A percentile compares a stretch with the other conserved stretches of the same genome.
phyloP scores from a whole-genome alignment of 2,113 vertebrate species.

The Toxostoma redivivum region DNA sequence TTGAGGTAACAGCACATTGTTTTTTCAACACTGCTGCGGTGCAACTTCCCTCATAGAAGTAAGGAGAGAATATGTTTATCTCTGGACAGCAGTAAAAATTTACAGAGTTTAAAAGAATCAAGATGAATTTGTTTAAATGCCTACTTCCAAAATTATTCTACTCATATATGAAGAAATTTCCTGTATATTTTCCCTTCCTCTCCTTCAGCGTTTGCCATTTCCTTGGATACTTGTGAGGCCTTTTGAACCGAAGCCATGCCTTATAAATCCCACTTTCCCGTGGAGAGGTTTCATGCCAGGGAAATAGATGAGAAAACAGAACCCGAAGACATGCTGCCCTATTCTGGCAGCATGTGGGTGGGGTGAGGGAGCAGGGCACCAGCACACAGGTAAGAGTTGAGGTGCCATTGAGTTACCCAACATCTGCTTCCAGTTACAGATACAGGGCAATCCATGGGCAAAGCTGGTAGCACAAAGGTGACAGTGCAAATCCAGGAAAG shows the following conservation, averaged over 20 bases:
- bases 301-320: not conserved
- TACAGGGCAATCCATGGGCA: not conserved
- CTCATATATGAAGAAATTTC: not conserved
- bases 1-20: not conserved
- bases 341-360: not conserved
- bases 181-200: not conserved
- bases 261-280: not conserved
- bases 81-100: not conserved
- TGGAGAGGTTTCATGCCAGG: not conserved
- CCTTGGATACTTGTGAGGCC: not conserved
- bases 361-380: rapidly evolving
- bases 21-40: not conserved
- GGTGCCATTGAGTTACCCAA: not conserved
- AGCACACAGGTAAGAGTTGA: not conserved
- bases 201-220: not conserved
- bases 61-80: not conserved
- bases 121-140: not conserved
- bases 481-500: not conserved
- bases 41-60: not conserved
- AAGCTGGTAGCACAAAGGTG: not conserved
- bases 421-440: not conserved
- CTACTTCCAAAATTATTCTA: not conserved
- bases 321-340: not conserved
- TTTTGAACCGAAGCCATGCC: not conserved
- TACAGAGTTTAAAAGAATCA: not conserved